Conservation (phyloP, 2,797 vertebrate species). For the Coluber constrictor region DNA sequence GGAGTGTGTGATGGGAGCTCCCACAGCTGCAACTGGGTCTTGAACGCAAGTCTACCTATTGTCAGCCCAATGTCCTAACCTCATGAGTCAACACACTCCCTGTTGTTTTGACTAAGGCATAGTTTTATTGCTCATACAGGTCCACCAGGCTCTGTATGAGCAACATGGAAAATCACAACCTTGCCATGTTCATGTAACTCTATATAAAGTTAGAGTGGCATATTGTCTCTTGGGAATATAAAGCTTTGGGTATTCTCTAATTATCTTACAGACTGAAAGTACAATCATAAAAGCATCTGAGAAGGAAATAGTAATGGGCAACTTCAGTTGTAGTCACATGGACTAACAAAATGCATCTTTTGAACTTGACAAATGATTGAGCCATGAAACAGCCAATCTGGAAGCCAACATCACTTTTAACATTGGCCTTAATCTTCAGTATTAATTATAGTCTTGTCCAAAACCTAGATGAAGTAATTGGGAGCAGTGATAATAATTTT, state of each 20-base stretch:
- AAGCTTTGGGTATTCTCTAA: too few relatives aligned
- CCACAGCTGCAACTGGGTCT: too few relatives aligned
- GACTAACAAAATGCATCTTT: not conserved
- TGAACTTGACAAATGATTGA: not conserved
- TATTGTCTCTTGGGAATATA: not conserved
- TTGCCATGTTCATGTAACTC: not conserved
- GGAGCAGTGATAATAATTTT: not conserved
- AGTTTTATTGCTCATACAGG: not conserved
- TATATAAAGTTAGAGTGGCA: not conserved
- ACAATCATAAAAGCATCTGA: not conserved
- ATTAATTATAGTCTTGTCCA: not conserved
- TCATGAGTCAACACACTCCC: too few relatives aligned
- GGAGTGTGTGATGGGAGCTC: too few relatives aligned
- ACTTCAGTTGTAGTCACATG: not conserved
- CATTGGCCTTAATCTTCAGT: not conserved
- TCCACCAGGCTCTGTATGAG: not conserved
- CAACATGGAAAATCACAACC: not conserved
- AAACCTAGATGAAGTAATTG: not conserved
- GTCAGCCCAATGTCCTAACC: too few relatives aligned
- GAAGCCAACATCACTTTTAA: not conserved
- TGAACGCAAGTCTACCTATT: too few relatives aligned
- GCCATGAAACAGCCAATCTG: not conserved
- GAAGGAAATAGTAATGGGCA: not conserved
- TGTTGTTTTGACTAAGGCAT: not conserved
- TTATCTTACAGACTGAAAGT: not conserved